Evolutionary conservation across 2,888 invertebrate species (phyloP).

Genomic region (Prosapia bicincta): DNA sequence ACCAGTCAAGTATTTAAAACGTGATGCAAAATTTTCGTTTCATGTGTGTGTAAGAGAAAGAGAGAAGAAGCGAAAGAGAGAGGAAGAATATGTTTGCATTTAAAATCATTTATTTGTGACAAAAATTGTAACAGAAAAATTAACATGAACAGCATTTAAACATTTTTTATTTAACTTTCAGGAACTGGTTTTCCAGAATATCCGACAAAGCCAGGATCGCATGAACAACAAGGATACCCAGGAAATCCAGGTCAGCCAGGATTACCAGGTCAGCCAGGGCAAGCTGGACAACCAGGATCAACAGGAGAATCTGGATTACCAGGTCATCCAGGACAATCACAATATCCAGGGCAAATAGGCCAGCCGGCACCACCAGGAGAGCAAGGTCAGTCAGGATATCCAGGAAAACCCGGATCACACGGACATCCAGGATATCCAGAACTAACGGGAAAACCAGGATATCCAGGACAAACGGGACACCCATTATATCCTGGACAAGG

Average conservation of each 20-base stretch:
- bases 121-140: too few species aligned
- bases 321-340: slow-evolving; percentile 36
- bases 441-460: slow-evolving; percentile 23
- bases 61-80: too few species aligned
- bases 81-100: too few species aligned
- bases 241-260: slow-evolving; percentile 39
- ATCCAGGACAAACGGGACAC: slow-evolving; percentile 22
- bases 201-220: slow-evolving; percentile 39
- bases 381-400: slow-evolving; percentile 19
- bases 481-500: slow-evolving; percentile 36
- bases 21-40: too few species aligned
- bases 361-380: background rate
- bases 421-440: background rate
- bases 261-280: slow-evolving; percentile 29
- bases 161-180: too few species aligned
- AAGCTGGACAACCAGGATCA: slow-evolving; percentile 42
- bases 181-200: too few species aligned
- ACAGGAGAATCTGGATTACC: slow-evolving; percentile 36
- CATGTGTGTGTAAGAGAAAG: too few species aligned
- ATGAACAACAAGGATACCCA: slow-evolving; percentile 40
- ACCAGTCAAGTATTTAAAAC: too few species aligned
- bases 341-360: slow-evolving; percentile 25
- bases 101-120: too few species aligned
- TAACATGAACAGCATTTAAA: too few species aligned
- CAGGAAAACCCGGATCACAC: slow-evolving; percentile 13